These are phyloP conservation scores for Smithornis capensis DNA, from an alignment of 2,113 vertebrate genomes.

Conservation along the genomic window DNA sequence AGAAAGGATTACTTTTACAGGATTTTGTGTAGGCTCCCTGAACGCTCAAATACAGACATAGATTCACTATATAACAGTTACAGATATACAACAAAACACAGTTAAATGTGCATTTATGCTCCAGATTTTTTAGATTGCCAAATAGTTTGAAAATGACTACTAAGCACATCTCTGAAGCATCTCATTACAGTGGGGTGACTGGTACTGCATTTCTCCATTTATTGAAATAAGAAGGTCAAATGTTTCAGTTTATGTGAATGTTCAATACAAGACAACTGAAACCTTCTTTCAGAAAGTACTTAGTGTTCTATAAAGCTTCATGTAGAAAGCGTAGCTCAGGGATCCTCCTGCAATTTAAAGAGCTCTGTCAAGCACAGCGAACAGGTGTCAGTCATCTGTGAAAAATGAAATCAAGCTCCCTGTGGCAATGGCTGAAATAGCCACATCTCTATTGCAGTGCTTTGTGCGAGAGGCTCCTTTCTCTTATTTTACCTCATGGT, in stretches of 20 bases:
- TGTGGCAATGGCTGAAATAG: not conserved
- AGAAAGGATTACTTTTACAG: not conserved
- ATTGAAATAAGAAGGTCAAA: slow-evolving; percentile 19
- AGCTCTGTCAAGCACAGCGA: not conserved
- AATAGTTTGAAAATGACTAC: not conserved
- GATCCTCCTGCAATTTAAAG: slow-evolving; percentile 7
- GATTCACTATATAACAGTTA: not conserved
- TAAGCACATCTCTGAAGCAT: not conserved
- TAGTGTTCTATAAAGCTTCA: not conserved
- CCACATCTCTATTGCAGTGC: not conserved
- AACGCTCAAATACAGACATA: not conserved
- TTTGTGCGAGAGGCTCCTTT: not conserved
- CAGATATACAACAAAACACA: not conserved
- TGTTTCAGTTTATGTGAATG: not conserved
- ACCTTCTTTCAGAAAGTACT: slow-evolving; percentile 30
- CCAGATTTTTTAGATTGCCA: not conserved
- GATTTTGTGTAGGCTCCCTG: not conserved
- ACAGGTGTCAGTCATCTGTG: slow-evolving; percentile 5
- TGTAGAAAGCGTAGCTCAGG: not conserved
- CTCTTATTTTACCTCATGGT: not conserved
- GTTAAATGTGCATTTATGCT: not conserved
- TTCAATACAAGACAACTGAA: not conserved
- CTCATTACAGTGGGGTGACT: not conserved
- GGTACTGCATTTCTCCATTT: not conserved
- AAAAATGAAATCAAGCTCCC: not conserved